Percentiles rank a stretch among this genome's conserved stretches.
phyloP scores from a whole-genome alignment of 2,797 vertebrate species.

The Spondyliosoma cantharus region DNA sequence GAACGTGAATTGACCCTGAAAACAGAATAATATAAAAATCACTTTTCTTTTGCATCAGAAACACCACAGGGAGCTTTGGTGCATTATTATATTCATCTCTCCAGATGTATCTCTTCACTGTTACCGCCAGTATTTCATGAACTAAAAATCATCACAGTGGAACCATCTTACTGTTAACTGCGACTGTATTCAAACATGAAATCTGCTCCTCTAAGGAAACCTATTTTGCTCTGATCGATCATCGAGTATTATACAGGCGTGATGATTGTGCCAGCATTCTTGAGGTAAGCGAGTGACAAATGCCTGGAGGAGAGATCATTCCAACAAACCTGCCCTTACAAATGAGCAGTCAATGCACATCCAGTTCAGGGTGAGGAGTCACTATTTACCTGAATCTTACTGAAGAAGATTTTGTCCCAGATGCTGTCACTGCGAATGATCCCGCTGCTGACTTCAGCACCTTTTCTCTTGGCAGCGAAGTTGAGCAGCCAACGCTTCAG shows the following conservation, averaged over 20 bases:
- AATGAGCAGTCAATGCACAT: not conserved
- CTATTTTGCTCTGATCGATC: not conserved
- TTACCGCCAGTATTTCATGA: not conserved
- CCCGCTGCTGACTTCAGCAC: constrained; percentile 91
- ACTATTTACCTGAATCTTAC: constrained; percentile 92
- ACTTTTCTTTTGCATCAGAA: too few relatives aligned
- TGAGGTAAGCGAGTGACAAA: not conserved
- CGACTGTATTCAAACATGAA: not conserved
- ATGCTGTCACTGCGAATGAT: constrained; percentile 94
- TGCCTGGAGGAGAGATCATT: not conserved
- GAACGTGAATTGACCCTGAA: not conserved
- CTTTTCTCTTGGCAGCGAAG: constrained; percentile 94
- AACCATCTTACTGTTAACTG: too few relatives aligned
- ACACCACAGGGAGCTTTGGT: not conserved
- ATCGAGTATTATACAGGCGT: too few relatives aligned
- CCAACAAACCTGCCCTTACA: too few relatives aligned
- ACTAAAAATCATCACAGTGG: not conserved
- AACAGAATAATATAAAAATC: too few relatives aligned
- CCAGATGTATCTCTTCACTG: not conserved
- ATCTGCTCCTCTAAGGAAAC: not conserved
- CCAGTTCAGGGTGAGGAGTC: not conserved
- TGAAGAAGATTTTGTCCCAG: constrained; percentile 98
- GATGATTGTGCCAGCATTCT: not conserved
- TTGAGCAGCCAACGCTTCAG: constrained; percentile 95
- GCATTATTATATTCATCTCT: not conserved